Evolutionary conservation across 2,113 vertebrate species (phyloP).

Genomic region (Andinoacara biseriatus): DNA sequence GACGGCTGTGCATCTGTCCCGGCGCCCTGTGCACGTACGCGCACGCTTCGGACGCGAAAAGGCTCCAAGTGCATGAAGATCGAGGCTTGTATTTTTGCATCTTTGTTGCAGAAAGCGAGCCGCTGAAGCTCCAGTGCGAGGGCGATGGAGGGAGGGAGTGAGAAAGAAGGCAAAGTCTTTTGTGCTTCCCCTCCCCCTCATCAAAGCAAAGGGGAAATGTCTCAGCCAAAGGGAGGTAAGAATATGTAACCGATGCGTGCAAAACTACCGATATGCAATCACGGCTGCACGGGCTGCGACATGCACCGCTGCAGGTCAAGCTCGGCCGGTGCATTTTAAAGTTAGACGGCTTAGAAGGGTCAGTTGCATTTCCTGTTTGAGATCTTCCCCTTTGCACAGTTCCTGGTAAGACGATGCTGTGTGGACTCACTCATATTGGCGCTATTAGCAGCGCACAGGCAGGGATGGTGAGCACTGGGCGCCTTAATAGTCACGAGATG

Average conservation of each 20-base stretch:
- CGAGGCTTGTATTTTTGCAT: slow-evolving; percentile 88
- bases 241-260: slow-evolving; percentile 78
- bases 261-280: slow-evolving; percentile 82
- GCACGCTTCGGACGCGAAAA: slow-evolving; percentile 81
- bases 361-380: slow-evolving; percentile 94
- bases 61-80: slow-evolving; percentile 90
- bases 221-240: slow-evolving; percentile 93
- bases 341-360: slow-evolving; percentile 84
- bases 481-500: slow-evolving; percentile 77
- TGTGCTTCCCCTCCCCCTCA: slow-evolving; percentile 93
- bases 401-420: slow-evolving; percentile 88
- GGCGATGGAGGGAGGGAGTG: slow-evolving; percentile 84
- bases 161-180: slow-evolving; percentile 95
- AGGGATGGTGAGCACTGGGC: slow-evolving; percentile 76
- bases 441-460: slow-evolving; percentile 80
- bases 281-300: slow-evolving; percentile 79
- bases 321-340: slow-evolving; percentile 85
- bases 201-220: slow-evolving; percentile 93
- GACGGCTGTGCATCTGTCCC: slow-evolving; percentile 82
- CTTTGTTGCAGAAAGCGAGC: slow-evolving; percentile 91
- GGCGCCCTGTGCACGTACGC: slow-evolving; percentile 78
- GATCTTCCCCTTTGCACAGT: slow-evolving; percentile 86
- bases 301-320: slow-evolving; percentile 84
- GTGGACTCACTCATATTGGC: slow-evolving; percentile 79
- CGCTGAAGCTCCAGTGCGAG: slow-evolving; percentile 79